Evolutionary conservation across 2,888 invertebrate species (phyloP).

Genomic region (Lasioglossum marginatum): DNA sequence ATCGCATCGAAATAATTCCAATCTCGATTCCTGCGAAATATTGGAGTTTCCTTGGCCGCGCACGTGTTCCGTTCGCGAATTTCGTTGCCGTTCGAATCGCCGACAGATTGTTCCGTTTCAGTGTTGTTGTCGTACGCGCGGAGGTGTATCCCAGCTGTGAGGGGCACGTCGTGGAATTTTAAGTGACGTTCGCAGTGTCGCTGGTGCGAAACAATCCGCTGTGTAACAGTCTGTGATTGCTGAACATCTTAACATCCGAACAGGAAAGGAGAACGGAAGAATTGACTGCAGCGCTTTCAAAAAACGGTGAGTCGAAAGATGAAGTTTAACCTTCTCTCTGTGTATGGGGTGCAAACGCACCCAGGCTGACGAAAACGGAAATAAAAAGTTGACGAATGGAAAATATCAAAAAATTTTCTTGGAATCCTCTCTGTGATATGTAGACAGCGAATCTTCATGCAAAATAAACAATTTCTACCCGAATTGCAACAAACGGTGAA

Average conservation of each 20-base stretch:
- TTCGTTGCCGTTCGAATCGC: background rate
- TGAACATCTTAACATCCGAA: slow-evolving; percentile 26
- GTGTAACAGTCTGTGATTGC: slow-evolving; percentile 45
- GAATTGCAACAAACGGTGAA: too few species aligned
- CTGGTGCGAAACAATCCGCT: slow-evolving; percentile 55
- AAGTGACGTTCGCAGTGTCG: slow-evolving; percentile 49
- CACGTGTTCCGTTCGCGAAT: slow-evolving; percentile 3
- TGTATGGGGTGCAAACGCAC: too few species aligned
- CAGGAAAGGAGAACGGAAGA: slow-evolving; percentile 32
- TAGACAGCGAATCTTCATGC: too few species aligned
- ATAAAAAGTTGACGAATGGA: too few species aligned
- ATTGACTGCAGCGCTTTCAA: slow-evolving; percentile 54
- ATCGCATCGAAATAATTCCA: background rate
- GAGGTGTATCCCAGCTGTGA: background rate
- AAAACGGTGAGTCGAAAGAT: slow-evolving; percentile 69
- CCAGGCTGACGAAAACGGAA: too few species aligned
- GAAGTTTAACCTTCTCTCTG: slow-evolving; percentile 55
- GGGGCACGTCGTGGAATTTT: slow-evolving; percentile 26
- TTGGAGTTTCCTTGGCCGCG: background rate
- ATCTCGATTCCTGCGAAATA: background rate
- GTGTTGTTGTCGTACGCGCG: slow-evolving; percentile 3
- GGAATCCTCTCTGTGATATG: too few species aligned
- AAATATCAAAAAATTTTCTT: too few species aligned
- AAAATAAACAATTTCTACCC: too few species aligned
- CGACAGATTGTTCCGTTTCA: slow-evolving; percentile 14